Base-by-base conservation (phyloP, 2,113 vertebrate genomes). In the Callaeas wilsoni region DNA sequence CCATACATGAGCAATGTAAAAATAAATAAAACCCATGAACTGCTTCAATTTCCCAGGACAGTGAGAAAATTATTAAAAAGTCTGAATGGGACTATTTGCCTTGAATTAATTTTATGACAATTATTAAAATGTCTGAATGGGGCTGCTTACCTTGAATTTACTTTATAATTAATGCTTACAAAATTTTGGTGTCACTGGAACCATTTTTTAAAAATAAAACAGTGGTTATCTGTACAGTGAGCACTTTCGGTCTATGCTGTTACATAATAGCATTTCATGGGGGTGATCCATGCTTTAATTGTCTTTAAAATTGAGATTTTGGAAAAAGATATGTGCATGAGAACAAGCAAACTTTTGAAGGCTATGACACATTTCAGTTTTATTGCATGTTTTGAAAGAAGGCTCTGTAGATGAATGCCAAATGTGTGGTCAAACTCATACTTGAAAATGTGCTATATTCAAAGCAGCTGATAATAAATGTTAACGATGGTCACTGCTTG, bases 401-500 rank as follows among this genome's bases (percentile, higher is more conserved):
- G 57, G 14, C 27, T 19, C 42, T 74, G n/a, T 20, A 71, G 57
- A 70, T 76, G 55, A 79, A 89, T 94, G 68, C 30, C 30, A 77
- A 94, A 84, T 33, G 39, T 3, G 7, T 63, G 65, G 26, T 64
- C 39, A 89, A 70, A 93, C 21, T 42, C 44, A 35, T 41, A 35
- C 15, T 30, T 73, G 29, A 56, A 59, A 90, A 4, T 47, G 37
- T 19, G 11, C 15, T 65, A 32, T 87, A 22, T 71, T 82, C 42
- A 92, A 92, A 94, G 65, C 21, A 76, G 41, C 64, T 89, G 60
- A 90, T 89, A 94, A 78, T 63, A 91, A 89, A 89, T 71, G 59
- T 9, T 94, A 89, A 47, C 71, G 9, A 56, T 46, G 55, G 39
- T 84, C 52, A 78, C 52, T 56, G 37, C 35, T 59, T 91, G 63